phyloP scores from a whole-genome alignment of 2,797 vertebrate species.

The Aplochiton taeniatus region DNA sequence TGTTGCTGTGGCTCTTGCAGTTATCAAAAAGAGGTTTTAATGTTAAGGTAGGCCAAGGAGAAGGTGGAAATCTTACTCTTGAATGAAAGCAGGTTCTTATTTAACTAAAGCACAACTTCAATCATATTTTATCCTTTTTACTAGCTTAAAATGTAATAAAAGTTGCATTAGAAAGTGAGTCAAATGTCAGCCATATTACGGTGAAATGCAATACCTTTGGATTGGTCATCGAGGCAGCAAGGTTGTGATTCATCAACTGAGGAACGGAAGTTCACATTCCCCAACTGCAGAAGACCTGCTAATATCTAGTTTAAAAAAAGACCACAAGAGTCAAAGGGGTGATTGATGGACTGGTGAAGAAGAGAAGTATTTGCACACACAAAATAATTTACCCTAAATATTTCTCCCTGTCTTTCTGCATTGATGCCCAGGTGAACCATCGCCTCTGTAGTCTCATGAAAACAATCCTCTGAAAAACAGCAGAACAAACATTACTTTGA shows the following conservation, averaged over 20 bases:
- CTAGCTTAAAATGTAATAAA: neutral
- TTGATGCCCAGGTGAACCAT: slow-evolving; percentile 90
- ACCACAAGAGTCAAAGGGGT: slow-evolving; percentile 1
- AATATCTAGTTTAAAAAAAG: slow-evolving; percentile 77
- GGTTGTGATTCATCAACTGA: slow-evolving; percentile 81
- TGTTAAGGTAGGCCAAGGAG: no score
- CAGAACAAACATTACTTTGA: neutral
- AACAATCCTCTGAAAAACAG: slow-evolving; percentile 85
- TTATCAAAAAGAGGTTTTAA: no score
- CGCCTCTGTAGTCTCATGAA: slow-evolving; percentile 86
- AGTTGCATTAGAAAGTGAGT: neutral
- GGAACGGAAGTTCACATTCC: slow-evolving; percentile 82
- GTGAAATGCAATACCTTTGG: slow-evolving; percentile 75
- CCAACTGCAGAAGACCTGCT: slow-evolving; percentile 89
- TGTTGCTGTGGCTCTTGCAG: no score
- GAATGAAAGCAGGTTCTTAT: no score
- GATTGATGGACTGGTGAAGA: neutral
- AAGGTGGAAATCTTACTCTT: no score
- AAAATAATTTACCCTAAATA: slow-evolving; percentile 85
- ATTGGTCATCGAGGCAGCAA: slow-evolving; percentile 76
- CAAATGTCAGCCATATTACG: slow-evolving; percentile 1
- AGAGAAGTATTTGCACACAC: slow-evolving; percentile 5
- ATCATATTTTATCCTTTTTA: neutral
- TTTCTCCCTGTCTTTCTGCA: slow-evolving; percentile 74
- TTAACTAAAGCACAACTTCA: no score